phyloP scores from a whole-genome alignment of 2,113 vertebrate species.

The Calidris pugnax region DNA sequence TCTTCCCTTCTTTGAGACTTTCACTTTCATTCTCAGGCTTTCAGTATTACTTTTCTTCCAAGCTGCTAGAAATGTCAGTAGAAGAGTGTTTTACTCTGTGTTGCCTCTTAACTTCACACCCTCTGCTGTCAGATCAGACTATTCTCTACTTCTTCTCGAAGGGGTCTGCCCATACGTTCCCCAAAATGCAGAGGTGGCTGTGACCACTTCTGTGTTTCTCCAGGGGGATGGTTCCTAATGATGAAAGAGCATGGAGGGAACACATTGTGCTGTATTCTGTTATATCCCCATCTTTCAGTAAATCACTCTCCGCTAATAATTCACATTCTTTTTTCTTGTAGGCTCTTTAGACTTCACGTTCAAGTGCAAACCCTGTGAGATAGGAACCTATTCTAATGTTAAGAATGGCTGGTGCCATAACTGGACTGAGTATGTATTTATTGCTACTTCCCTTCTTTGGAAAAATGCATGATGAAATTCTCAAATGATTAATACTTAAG shows the following conservation, averaged over 20 bases:
- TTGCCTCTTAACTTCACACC: background rate
- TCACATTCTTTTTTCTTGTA: background rate
- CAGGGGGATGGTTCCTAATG: background rate
- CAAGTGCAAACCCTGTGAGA: constrained; percentile 44
- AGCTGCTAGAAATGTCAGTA: background rate
- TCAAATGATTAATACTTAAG: background rate
- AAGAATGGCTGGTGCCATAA: constrained; percentile 47
- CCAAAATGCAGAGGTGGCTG: background rate
- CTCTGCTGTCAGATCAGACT: background rate
- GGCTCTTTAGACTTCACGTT: constrained; percentile 10
- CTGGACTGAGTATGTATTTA: constrained; percentile 62
- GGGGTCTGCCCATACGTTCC: background rate
- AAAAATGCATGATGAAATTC: too few species aligned
- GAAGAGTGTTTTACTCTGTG: too few species aligned
- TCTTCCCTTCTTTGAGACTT: background rate
- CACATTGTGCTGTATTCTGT: background rate
- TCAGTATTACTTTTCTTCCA: background rate
- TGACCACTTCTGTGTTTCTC: background rate
- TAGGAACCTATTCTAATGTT: constrained; percentile 55
- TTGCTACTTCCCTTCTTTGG: background rate
- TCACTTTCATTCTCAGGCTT: background rate
- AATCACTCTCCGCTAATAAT: background rate
- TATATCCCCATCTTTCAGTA: background rate
- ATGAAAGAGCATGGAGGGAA: background rate
- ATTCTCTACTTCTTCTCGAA: background rate